phyloP scores from a whole-genome alignment of 2,797 vertebrate species.

The Streptopelia turtur region DNA sequence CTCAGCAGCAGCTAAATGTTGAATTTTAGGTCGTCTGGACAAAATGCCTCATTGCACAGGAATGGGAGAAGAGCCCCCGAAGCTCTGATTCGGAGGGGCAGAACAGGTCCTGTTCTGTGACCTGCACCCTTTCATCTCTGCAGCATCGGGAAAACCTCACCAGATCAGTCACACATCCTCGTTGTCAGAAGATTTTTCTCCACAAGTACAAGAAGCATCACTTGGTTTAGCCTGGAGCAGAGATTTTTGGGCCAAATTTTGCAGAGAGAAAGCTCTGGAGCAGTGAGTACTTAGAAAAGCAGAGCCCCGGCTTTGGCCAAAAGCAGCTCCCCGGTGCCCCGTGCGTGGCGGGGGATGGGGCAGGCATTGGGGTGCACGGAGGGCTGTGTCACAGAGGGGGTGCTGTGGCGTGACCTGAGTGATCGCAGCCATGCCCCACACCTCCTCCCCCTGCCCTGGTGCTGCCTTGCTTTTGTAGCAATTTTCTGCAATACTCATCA shows the following conservation, averaged over 20 bases:
- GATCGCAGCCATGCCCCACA: fast-evolving
- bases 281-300: fast-evolving
- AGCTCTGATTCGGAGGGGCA: neutral
- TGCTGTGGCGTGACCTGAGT: neutral
- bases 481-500: neutral
- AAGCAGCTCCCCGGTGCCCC: neutral
- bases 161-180: neutral
- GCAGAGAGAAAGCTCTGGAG: neutral
- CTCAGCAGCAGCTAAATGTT: neutral
- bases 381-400: neutral
- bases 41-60: neutral
- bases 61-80: neutral
- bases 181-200: neutral
- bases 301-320: neutral
- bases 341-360: fast-evolving
- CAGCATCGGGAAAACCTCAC: neutral
- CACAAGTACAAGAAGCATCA: fast-evolving
- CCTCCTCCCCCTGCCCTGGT: neutral
- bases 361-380: fast-evolving
- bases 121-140: neutral
- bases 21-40: neutral
- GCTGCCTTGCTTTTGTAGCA: neutral
- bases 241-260: neutral
- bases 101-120: fast-evolving
- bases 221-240: neutral